A percentile compares a stretch with the other conserved stretches of the same genome.
Conservation (phyloP, 2,113 vertebrate genomes). For the Melanotaenia duboulayi region DNA sequence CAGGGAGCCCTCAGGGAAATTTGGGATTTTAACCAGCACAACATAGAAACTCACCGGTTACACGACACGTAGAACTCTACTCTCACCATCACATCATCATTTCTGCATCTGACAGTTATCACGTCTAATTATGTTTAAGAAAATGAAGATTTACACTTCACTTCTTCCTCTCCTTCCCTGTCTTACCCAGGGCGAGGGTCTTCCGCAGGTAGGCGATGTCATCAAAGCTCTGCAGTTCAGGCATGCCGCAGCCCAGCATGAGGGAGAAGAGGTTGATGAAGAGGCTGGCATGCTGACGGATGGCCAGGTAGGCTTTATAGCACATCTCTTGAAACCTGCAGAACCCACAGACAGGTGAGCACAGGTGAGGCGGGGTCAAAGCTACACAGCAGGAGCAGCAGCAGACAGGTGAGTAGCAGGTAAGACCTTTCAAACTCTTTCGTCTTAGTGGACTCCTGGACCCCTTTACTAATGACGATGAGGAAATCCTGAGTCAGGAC, state of each 20-base stretch:
- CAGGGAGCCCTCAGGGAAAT: no score
- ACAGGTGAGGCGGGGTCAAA: conserved; percentile 1
- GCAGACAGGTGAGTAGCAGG: neutral
- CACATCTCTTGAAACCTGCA: conserved; percentile 95
- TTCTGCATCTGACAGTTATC: no score
- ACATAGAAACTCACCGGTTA: no score
- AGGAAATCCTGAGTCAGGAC: conserved; percentile 86
- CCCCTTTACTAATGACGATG: conserved; percentile 86
- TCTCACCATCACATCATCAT: no score
- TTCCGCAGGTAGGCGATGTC: conserved; percentile 95
- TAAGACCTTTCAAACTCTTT: conserved; percentile 86
- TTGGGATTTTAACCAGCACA: no score
- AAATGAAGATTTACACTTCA: neutral
- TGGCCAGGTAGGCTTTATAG: conserved; percentile 93
- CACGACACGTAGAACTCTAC: no score
- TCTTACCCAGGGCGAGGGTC: conserved; percentile 87
- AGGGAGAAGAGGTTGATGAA: conserved; percentile 96
- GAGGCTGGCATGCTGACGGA: conserved; percentile 93
- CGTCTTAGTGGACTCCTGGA: conserved; percentile 84
- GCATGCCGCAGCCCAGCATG: conserved; percentile 94
- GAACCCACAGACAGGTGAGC: neutral
- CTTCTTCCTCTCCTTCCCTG: neutral
- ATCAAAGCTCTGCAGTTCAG: conserved; percentile 95
- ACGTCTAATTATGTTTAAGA: no score
- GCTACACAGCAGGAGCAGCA: neutral